Base-by-base conservation (phyloP, 2,888 invertebrate species). In the Arge pagana region DNA sequence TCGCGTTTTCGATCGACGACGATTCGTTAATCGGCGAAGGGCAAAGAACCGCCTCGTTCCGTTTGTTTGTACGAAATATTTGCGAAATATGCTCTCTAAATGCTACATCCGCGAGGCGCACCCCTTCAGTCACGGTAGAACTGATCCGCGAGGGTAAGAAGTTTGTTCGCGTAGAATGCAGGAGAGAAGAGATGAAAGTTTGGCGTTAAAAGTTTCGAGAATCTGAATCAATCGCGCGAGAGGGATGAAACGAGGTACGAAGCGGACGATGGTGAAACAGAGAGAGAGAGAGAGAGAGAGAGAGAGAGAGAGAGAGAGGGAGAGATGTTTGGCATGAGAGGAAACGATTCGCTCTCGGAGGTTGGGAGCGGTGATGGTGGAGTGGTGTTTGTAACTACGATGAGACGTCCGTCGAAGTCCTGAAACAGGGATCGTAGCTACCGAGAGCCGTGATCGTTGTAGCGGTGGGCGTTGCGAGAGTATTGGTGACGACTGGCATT, bases 151-250 rank as follows among this genome's bases (percentile, higher is more conserved):
- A n/a, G n/a, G n/a, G n/a, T n/a, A n/a, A n/a, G n/a, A n/a, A n/a
- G n/a, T n/a, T n/a, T n/a, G n/a, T n/a, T n/a, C n/a, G n/a, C n/a
- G n/a, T n/a, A n/a, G n/a, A n/a, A n/a, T n/a, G n/a, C n/a, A n/a
- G 13, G 33, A 24, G 3, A 21, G 8, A 18, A 18, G 31, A 8
- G 6, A 19, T 16, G 45, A 42, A 50, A 50, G 39, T 42, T 42
- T 28, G 56, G 56, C 26, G 50, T 50, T 54, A 58, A 61, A 67
- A 64, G 57, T 66, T 51, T 58, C 40, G 53, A 56, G 63, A 61
- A 65, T 68, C 61, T 62, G 64, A 68, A 67, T 67, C 64, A 65
- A 65, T 68, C 59, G 65, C 59, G 50, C 57, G 56, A 50, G 51
- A 51, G 52, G 3, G 19, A 8, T 18, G 19, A 15, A 18, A 16